Conservation (phyloP, 53 echinoderm and acorn worm genomes). For the Zoroaster sp. region DNA sequence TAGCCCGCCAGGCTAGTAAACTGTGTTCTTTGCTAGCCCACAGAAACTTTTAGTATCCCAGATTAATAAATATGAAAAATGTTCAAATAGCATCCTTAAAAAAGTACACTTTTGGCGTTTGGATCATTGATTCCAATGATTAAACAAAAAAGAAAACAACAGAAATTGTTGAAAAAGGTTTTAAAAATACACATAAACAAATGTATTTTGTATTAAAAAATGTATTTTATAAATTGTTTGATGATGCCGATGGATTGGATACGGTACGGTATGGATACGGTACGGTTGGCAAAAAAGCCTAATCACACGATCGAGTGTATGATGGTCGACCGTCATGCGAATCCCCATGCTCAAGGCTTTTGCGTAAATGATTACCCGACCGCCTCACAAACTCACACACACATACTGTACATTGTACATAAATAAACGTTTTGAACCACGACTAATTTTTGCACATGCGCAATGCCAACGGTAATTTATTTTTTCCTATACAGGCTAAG, state of each 20-base stretch:
- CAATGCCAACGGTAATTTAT: background rate
- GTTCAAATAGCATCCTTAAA: background rate
- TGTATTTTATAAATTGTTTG: background rate
- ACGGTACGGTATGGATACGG: background rate
- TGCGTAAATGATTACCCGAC: background rate
- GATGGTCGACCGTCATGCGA: background rate
- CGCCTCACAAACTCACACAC: background rate
- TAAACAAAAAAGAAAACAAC: background rate
- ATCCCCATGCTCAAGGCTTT: background rate
- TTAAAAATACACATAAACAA: background rate
- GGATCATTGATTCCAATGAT: background rate
- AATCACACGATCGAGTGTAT: background rate
- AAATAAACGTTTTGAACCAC: background rate
- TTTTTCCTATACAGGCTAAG: background rate
- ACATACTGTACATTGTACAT: background rate
- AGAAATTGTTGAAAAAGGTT: background rate
- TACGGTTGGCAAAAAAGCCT: background rate
- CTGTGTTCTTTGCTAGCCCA: background rate
- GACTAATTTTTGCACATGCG: background rate
- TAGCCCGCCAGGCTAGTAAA: background rate
- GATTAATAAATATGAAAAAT: background rate
- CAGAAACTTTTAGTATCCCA: background rate
- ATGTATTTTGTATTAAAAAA: background rate
- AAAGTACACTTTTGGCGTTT: background rate
- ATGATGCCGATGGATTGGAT: background rate